Evolutionary conservation across 2,888 invertebrate species (phyloP), one percentile per base, ranked within the genome.

Genomic region (Axea sp.): DNA sequence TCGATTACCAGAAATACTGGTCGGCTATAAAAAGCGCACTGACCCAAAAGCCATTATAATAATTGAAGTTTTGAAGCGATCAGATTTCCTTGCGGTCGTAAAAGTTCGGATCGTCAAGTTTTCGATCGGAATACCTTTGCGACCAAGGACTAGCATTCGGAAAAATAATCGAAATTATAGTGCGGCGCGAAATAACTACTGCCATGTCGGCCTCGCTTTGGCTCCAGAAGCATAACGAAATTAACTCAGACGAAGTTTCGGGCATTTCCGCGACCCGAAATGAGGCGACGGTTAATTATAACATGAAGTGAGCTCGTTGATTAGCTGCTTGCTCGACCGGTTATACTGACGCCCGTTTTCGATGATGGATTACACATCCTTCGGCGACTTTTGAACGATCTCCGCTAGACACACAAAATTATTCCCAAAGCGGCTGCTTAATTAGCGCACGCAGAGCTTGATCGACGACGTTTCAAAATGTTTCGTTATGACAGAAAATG

Each of bases 291-390:
- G 79, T 77, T 82, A 82, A 82, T 82, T 82, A 82, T 80, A 82
- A 80, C 76, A 76, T 76, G 71, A 33, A 80, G 80, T 76, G 76
- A 76, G 78, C 76, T 75, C 76, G 78, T 77, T 81, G 82, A 82
- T 82, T 81, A 80, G 82, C 78, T 77, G 80, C 69, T 68, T 64
- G 79, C 76, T 77, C 77, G 80, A 67, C 69, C 82, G 77, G 79
- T 78, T 79, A 77, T 77, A 73, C 78, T 77, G 78, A 77, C 77
- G 76, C 77, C 76, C 80, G 80, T 82, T 83, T 81, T 81, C 82
- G 84, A 84, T 84, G 84, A 84, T 84, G 83, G 84, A 84, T 84
- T 81, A 78, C 78, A 73, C 77, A 74, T 76, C 81, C 80, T 69
- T 78, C 77, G 82, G 80, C 80, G 80, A 80, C 82, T 81, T 83